A percentile compares a stretch with the other conserved stretches of the same genome.
Conservation (phyloP, 1,140 invertebrate species). For the Saccostrea glomerata region DNA sequence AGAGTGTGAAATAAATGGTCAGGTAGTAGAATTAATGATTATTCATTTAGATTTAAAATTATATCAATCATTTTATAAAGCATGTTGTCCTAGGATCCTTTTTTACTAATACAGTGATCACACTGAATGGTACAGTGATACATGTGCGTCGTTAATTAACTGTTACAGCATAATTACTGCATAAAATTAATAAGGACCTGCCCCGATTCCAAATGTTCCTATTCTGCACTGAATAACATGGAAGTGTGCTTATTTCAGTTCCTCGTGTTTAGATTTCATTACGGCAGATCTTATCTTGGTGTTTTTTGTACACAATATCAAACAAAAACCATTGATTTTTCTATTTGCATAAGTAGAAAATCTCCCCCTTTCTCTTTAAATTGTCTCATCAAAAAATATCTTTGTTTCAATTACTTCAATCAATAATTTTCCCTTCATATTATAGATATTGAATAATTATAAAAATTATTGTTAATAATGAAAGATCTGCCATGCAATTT, state of each 20-base stretch:
- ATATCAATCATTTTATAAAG: neutral
- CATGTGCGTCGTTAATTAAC: neutral
- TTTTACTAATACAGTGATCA: neutral
- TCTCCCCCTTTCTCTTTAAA: neutral
- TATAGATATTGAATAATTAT: neutral
- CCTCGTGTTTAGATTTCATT: slow-evolving; percentile 20
- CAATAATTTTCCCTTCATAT: neutral
- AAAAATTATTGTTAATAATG: neutral
- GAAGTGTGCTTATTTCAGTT: neutral
- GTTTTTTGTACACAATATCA: neutral
- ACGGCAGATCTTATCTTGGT: neutral
- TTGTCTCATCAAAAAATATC: neutral
- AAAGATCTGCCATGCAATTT: neutral
- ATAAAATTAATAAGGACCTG: neutral
- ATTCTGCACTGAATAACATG: neutral
- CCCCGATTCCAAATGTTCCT: neutral
- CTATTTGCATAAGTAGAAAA: neutral
- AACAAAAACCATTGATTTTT: slow-evolving; percentile 31
- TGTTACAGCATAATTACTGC: neutral
- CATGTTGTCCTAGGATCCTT: neutral
- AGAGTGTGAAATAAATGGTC: neutral
- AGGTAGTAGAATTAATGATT: neutral
- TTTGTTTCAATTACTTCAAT: neutral
- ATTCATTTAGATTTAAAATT: neutral
- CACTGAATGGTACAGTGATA: neutral